Percentiles rank a stretch among this genome's conserved stretches.
Conservation (phyloP, 2,113 vertebrate genomes). For the Circaetus gallicus region DNA sequence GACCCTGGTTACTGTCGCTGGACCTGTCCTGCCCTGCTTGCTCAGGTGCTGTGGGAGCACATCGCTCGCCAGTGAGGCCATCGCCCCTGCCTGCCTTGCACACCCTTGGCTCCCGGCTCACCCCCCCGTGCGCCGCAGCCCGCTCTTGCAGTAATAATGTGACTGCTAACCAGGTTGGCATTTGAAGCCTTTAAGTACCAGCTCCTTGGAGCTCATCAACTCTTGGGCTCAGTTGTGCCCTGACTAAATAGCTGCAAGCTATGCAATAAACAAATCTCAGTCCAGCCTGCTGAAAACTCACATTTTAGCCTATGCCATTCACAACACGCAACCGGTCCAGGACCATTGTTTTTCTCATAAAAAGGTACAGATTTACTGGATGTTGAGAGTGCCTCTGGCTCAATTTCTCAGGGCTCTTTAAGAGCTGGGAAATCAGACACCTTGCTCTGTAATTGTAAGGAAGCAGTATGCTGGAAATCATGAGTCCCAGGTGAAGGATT, state of each 20-base stretch:
- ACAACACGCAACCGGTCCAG: accelerated
- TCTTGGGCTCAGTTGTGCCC: neutral
- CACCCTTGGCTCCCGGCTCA: neutral
- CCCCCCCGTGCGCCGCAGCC: neutral
- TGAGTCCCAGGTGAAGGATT: neutral
- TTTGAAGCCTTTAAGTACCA: neutral
- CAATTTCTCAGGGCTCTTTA: neutral
- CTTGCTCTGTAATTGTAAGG: too few species aligned
- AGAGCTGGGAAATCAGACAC: neutral
- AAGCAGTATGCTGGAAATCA: neutral
- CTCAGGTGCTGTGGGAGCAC: neutral
- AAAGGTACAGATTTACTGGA: neutral
- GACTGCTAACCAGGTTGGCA: neutral
- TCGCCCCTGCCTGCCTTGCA: neutral
- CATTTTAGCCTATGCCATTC: neutral
- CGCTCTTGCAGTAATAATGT: neutral
- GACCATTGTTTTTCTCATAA: neutral
- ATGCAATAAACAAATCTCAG: neutral
- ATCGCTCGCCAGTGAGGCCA: neutral
- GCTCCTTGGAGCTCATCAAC: neutral
- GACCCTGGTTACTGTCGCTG: neutral
- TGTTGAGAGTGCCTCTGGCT: neutral
- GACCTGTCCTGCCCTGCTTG: neutral
- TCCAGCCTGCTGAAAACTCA: neutral
- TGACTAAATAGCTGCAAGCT: neutral